phyloP scores from a whole-genome alignment of 2,888 invertebrate species.

The Hedychridium roseum region DNA sequence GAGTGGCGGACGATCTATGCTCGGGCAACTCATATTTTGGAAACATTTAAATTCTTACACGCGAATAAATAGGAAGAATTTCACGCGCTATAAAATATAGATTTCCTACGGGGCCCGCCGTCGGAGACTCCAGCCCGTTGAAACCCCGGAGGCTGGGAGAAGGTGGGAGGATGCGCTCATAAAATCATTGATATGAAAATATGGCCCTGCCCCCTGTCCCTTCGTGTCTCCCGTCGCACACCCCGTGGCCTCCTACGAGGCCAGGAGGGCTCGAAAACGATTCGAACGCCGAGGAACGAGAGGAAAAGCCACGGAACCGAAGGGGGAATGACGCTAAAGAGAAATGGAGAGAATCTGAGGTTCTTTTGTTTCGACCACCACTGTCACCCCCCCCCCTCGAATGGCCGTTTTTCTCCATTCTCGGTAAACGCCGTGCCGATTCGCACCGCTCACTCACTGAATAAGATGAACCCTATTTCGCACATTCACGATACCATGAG shows the following conservation, averaged over 20 bases:
- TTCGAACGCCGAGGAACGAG: slow-evolving; percentile 1
- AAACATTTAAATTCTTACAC: slow-evolving; percentile 65
- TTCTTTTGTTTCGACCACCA: slow-evolving; percentile 48
- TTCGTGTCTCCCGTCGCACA: background rate
- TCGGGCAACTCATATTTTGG: slow-evolving; percentile 53
- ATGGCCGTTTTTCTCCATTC: slow-evolving; percentile 22
- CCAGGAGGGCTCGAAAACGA: no score
- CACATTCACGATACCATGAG: no score
- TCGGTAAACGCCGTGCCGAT: no score
- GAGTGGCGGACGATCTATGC: slow-evolving; percentile 24
- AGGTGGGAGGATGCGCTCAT: slow-evolving; percentile 58
- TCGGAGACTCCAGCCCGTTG: slow-evolving; percentile 29
- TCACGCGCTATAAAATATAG: slow-evolving; percentile 65
- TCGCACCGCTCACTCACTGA: no score
- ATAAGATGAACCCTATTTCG: no score
- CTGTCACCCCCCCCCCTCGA: slow-evolving; percentile 33
- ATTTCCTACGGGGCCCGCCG: slow-evolving; percentile 52
- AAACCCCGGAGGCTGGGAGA: slow-evolving; percentile 1
- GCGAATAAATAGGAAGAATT: slow-evolving; percentile 65
- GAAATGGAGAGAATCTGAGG: slow-evolving; percentile 24
- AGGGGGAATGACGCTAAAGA: slow-evolving; percentile 7
- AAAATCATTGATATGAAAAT: slow-evolving; percentile 65
- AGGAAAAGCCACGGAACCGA: slow-evolving; percentile 9
- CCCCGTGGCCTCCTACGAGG: slow-evolving; percentile 40
- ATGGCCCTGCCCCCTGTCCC: slow-evolving; percentile 43